Evolutionary conservation across 2,797 vertebrate species (phyloP), one percentile per base, ranked within the genome.

Genomic region (Microcaecilia unicolor): DNA sequence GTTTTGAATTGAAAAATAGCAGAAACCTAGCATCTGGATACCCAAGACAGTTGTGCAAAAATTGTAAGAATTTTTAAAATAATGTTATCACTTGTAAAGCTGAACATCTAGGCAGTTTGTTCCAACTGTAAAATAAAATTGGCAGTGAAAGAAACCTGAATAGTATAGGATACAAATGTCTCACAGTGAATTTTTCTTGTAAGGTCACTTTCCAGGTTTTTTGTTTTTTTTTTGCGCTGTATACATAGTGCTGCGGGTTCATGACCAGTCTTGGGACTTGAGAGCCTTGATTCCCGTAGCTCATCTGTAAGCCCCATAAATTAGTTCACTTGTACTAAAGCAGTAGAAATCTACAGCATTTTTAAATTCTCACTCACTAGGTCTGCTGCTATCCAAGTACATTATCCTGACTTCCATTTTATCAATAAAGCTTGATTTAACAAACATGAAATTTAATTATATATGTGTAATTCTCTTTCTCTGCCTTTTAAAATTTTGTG

Each of bases 361-460:
- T 72, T 76, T 76, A 71, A 61, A 55, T 78, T 66, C 64, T 72
- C 59, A 81, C 66, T 64, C 72, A 67, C 78, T 83, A 76, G 76
- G 60, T 78, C 70, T 80, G 81, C 80, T 83, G 80, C 81, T 81
- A 79, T 81, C n/a, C 71, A 56, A 72, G 72, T 67, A 67, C 80
- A 78, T 61, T 67, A 74, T 55, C 74, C 61, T 77, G 70, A 77
- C 79, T 82, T 81, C 74, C 78, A 78, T 84, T 83, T 83, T 84
- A 80, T 83, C 80, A 85, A 83, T 85, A 85, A 85, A 85, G 81
- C 63, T 84, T 83, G 79, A 78, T 81, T 83, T 81, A 82, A 83
- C 76, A 80, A 84, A 81, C 66, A 35, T 71, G 48, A 78, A 42
- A 55, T 66, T 56, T 72, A 78, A 75, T 70, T 59, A 70, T 67